Evolutionary conservation across 2,113 vertebrate species (phyloP), one percentile per base, ranked within the genome.

Genomic region (Ophthalmolycus amberensis): DNA sequence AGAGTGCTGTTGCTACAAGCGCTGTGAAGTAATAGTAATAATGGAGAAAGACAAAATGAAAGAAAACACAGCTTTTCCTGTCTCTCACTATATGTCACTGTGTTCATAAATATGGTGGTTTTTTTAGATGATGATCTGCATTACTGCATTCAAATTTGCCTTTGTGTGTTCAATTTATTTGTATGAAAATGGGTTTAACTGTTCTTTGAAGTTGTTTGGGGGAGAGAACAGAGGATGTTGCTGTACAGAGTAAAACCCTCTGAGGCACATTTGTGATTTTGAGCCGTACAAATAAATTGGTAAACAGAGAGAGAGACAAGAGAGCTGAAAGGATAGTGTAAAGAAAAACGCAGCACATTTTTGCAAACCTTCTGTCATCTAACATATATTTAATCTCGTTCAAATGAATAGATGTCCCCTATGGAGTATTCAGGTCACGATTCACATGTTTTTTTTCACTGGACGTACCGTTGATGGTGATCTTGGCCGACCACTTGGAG

Each of bases 401-500:
- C 25, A n/a, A 37, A 37, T 50, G 48, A 9, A 50, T 50, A 18
- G 16, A 76, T 8, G n/a, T 20, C 25, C 9, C 20, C 7, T 4
- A 1, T 11, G 3, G 12, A 32, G 59, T 25, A 34, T 38, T 18
- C 5, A 22, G 1, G 22, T 37, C 14, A 27, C 22, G 20, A 3
- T 60, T n/a, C 11, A 29, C 50, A 52, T 9, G 48, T 52, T 22
- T 8, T 34, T 63, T 37, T 50, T 11, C 1, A 9, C 34, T 15
- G 5, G 7, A 71, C 73, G 0, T 88, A 99, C 98, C 96, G 0
- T 95, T 99, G 92, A 99, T 97, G 0, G 96, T 96, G 88, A 99
- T 98, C 93, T 99, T 99, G 87, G 98, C 98, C 0, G 97, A 99
- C 98, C 98, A 99, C 82, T 99, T 99, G 79, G 98, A 99, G 48